phyloP scores from a whole-genome alignment of 2,888 invertebrate genomes.

The Trichacis sp. region DNA sequence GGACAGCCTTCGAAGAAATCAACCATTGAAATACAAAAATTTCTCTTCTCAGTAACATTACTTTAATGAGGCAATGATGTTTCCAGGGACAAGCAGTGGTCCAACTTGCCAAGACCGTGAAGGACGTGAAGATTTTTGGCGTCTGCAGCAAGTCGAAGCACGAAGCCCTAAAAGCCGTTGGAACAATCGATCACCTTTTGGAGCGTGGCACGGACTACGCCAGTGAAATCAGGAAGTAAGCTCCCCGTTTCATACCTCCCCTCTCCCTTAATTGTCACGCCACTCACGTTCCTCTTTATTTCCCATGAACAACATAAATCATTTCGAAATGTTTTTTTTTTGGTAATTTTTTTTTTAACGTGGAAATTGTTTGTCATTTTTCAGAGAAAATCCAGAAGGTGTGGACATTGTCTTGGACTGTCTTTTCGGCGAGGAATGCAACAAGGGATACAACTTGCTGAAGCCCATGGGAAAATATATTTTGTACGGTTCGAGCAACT shows the following conservation, averaged over 20 bases:
- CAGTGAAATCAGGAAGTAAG: constrained; percentile 87
- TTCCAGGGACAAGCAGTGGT: constrained; percentile 86
- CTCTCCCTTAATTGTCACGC: too few species aligned
- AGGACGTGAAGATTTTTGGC: constrained; percentile 85
- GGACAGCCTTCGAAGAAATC: too few species aligned
- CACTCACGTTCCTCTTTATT: too few species aligned
- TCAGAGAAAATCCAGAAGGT: constrained; percentile 80
- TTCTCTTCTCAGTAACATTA: too few species aligned
- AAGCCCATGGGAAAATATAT: constrained; percentile 92
- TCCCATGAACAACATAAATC: too few species aligned
- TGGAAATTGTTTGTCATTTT: too few species aligned
- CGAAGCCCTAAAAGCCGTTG: constrained; percentile 81
- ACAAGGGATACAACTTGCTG: constrained; percentile 83
- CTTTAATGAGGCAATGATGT: constrained; percentile 23
- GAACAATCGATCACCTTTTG: constrained; percentile 80
- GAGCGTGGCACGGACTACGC: constrained; percentile 86
- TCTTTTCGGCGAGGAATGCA: constrained; percentile 89
- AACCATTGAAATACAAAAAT: too few species aligned
- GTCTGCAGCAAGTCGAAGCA: constrained; percentile 88
- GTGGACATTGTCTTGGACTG: constrained; percentile 90
- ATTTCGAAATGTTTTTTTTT: too few species aligned
- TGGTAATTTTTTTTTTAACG: too few species aligned
- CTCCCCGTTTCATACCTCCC: constrained; percentile 21
- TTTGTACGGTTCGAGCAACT: constrained; percentile 88
- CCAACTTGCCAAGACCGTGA: constrained; percentile 84